Percentiles rank a stretch among this genome's conserved stretches.
Evolutionary conservation across 2,113 vertebrate genomes (phyloP).

Genomic region (Amblyornis subalaris): DNA sequence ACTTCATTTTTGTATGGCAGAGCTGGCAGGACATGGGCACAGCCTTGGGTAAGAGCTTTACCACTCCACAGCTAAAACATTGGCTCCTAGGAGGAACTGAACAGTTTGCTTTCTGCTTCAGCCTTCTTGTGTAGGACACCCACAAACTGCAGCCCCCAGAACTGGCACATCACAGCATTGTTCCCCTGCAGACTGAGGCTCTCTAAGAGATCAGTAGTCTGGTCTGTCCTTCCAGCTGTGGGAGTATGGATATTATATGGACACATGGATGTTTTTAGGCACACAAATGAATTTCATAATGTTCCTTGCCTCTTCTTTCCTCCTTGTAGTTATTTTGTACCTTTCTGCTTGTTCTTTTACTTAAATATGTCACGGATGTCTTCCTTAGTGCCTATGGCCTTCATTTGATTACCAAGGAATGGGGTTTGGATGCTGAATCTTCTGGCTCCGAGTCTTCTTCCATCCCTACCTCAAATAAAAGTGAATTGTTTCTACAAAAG

Average conservation of each 20-base stretch:
- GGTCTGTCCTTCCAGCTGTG: background rate
- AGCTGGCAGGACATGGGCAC: background rate
- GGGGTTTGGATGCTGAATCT: background rate
- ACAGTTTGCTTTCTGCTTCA: background rate
- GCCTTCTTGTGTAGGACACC: background rate
- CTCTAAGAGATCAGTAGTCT: background rate
- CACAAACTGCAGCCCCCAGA: background rate
- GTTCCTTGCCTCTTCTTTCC: background rate
- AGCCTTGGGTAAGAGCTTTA: background rate
- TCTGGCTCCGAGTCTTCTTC: background rate
- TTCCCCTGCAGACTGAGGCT: background rate
- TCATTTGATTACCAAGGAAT: background rate
- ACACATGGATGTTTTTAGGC: background rate
- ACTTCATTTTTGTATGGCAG: background rate
- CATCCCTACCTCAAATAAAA: background rate
- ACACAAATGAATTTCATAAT: fast-evolving
- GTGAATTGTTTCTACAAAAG: background rate
- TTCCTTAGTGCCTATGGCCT: no score
- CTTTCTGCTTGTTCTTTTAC: background rate
- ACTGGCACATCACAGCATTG: background rate
- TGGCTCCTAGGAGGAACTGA: background rate
- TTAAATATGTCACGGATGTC: background rate
- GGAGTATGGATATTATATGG: background rate
- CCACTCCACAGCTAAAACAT: background rate
- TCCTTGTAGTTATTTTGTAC: background rate